These are phyloP conservation scores for Brachionus paranguensis DNA, from an alignment of 1,140 invertebrate genomes.

Conservation along the genomic window DNA sequence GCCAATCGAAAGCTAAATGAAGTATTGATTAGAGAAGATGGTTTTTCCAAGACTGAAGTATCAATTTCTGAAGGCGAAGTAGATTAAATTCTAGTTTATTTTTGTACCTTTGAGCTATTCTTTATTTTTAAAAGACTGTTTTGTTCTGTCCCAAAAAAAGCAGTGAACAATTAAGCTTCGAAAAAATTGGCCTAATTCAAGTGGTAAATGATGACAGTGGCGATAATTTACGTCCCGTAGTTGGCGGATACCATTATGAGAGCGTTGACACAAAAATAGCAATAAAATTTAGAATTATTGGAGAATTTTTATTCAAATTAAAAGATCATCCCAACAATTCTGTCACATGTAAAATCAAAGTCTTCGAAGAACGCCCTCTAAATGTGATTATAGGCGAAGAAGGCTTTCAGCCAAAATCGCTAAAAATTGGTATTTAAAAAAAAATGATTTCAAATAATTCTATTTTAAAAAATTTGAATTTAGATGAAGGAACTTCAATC, in stretches of 20 bases:
- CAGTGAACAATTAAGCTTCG: not conserved
- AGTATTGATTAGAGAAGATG: constrained; percentile 1
- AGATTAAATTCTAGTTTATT: not conserved
- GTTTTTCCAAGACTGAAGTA: constrained; percentile 28
- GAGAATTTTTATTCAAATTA: constrained; percentile 51
- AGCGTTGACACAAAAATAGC: constrained; percentile 45
- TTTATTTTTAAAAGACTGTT: not conserved
- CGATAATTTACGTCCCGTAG: constrained; percentile 47
- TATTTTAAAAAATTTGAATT: not conserved
- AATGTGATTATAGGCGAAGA: constrained; percentile 46
- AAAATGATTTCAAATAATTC: not conserved
- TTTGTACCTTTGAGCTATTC: not conserved
- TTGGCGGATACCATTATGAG: constrained; percentile 48
- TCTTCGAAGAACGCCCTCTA: constrained; percentile 45
- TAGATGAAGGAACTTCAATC: constrained; percentile 46
- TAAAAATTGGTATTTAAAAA: constrained; percentile 47
- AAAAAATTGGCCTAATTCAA: constrained; percentile 43
- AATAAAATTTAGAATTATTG: constrained; percentile 51
- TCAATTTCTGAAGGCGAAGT: constrained; percentile 32
- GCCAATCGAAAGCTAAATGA: constrained; percentile 32
- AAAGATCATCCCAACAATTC: constrained; percentile 29
- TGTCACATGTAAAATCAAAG: constrained; percentile 47
- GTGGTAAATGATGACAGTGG: constrained; percentile 54
- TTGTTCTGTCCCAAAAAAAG: not conserved
- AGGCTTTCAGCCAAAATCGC: constrained; percentile 48